Percentiles rank a stretch among this genome's conserved stretches.
phyloP scores from a whole-genome alignment of 2,797 vertebrate genomes.

The Siniperca undulata region DNA sequence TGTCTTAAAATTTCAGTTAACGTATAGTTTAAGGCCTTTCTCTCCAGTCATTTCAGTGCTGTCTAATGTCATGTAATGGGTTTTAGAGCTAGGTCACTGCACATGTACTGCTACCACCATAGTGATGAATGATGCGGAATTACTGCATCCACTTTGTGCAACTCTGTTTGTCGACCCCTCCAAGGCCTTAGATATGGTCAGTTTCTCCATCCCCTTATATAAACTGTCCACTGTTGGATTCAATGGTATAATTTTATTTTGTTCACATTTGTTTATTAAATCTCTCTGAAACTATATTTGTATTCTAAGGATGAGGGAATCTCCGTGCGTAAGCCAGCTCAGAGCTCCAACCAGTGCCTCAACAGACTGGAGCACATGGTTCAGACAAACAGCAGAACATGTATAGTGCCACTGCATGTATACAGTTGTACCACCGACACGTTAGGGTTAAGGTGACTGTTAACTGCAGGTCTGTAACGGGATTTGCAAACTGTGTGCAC shows the following conservation, averaged over 20 bases:
- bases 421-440: neutral
- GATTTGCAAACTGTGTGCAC: neutral
- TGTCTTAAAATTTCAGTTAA: neutral
- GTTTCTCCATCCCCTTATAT: neutral
- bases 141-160: neutral
- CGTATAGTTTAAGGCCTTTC: neutral
- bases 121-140: neutral
- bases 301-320: neutral
- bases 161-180: neutral
- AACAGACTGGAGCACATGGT: neutral
- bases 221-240: neutral
- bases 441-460: neutral
- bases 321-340: neutral
- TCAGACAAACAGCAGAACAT: neutral
- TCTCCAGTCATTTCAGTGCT: neutral
- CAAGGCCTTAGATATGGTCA: neutral
- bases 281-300: neutral
- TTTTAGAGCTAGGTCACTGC: neutral
- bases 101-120: neutral
- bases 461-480: neutral
- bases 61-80: neutral
- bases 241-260: neutral
- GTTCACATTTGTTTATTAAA: neutral
- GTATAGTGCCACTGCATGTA: neutral
- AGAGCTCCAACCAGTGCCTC: neutral